These are phyloP conservation scores for Saccopteryx leptura DNA, from an alignment of 2,113 vertebrate genomes.

Conservation along the genomic window DNA sequence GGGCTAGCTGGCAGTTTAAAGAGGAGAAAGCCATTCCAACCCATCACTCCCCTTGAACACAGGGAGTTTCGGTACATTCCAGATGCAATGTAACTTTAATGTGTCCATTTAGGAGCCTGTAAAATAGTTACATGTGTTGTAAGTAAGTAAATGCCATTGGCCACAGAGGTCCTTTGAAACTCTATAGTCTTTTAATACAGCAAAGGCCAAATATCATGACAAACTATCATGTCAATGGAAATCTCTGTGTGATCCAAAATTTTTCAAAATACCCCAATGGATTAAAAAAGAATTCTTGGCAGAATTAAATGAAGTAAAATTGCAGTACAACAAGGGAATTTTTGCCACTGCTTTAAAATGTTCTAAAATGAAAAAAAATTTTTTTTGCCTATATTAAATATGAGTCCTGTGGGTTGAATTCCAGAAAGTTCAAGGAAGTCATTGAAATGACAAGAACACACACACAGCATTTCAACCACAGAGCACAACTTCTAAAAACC, in stretches of 20 bases:
- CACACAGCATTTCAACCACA: constrained; percentile 8
- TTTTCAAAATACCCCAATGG: constrained; percentile 33
- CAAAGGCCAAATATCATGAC: constrained; percentile 60
- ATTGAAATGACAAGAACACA: background rate
- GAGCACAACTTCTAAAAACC: constrained; percentile 13
- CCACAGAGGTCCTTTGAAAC: constrained; percentile 74
- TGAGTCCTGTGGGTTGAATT: constrained; percentile 68
- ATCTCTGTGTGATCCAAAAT: constrained; percentile 63
- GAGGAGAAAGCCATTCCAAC: constrained; percentile 51
- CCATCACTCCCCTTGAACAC: background rate
- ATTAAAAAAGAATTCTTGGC: constrained; percentile 42
- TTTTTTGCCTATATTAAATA: constrained; percentile 60
- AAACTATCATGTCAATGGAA: constrained; percentile 53
- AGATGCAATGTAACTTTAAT: constrained; percentile 71
- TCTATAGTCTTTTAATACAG: constrained; percentile 74
- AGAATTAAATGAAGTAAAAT: constrained; percentile 63
- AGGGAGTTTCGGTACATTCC: constrained; percentile 58
- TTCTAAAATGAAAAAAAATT: constrained; percentile 16
- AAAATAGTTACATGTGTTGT: constrained; percentile 65
- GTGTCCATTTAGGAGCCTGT: constrained; percentile 63
- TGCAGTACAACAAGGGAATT: constrained; percentile 59
- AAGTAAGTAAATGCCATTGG: constrained; percentile 66
- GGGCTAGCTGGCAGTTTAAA: constrained; percentile 56
- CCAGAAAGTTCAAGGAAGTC: constrained; percentile 74
- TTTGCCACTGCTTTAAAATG: constrained; percentile 72